These are phyloP conservation scores for Sesia apiformis DNA, from an alignment of 2,888 invertebrate genomes.

Conservation along the genomic window DNA sequence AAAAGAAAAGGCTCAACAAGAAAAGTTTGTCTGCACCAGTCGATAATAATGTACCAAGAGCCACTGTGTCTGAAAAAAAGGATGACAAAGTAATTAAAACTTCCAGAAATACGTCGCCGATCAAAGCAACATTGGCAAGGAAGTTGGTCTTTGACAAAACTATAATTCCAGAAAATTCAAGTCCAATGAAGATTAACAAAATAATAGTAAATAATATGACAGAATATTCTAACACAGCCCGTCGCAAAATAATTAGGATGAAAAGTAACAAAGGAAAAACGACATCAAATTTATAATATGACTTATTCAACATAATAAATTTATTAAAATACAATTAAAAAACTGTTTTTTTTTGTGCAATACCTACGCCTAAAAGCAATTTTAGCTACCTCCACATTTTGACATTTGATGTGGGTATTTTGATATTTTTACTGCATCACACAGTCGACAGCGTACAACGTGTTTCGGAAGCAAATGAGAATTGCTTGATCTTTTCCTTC, in stretches of 20 bases:
- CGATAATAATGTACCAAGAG: slow-evolving; percentile 8
- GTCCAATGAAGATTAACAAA: neutral
- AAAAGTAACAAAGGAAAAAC: slow-evolving; percentile 20
- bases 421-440: no score
- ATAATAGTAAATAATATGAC: neutral
- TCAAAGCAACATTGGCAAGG: slow-evolving; percentile 6
- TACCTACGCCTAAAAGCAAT: no score
- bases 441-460: no score
- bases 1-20: slow-evolving; percentile 8
- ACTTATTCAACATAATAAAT: no score
- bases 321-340: no score
- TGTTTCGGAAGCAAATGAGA: no score
- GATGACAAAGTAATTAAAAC: slow-evolving; percentile 5
- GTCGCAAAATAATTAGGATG: slow-evolving; percentile 21
- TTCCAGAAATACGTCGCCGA: slow-evolving; percentile 17
- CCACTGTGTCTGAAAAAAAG: slow-evolving; percentile 16
- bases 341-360: no score
- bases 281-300: no score
- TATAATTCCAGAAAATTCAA: neutral
- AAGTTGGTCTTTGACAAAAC: neutral
- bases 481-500: no score
- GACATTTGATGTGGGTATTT: no score
- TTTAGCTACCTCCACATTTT: no score
- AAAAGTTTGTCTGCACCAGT: slow-evolving; percentile 19
- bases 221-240: neutral